Base-by-base conservation (phyloP, 2,797 vertebrate genomes). In the Philypnodon macrostomus region DNA sequence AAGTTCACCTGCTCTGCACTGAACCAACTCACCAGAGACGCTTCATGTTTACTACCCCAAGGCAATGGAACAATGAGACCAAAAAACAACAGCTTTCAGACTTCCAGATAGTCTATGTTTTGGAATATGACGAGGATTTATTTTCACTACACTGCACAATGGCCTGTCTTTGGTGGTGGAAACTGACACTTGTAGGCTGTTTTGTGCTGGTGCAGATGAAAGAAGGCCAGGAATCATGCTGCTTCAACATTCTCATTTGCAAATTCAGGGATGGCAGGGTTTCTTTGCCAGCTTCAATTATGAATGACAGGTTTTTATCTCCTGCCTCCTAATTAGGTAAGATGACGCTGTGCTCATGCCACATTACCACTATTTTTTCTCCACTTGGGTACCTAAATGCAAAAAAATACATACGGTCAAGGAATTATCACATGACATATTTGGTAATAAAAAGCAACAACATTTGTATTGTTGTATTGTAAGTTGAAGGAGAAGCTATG, bases 251-350 rank as follows among this genome's bases (percentile, higher is more conserved):
- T 80, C 73, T 77, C 66, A 61, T 74, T 85, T 75, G 80, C 85
- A 85, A 84, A 86, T 85, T 75, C 68, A 49, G 67, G 74, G 82
- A 87, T 81, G 86, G 84, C 81, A 83, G 80, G 80, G 81, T 75
- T 83, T 72, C 70, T 75, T 65, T 21, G 44, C 79, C 81, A 73
- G 65, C 63, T 73, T 87, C 82, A 87, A 88, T 88, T 85, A 89
- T 88, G 69, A 86, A 86, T 86, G 84, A 87, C 83, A 83, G 73
- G 51, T 81, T 90, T 90, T 88, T 81, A 89, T 90, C 85, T 86
- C 47, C 35, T 51, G 56, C 64, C 72, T 70, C 78, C 72, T 89
- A 87, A 90, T 87, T 85, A 85, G 79, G 74, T 63, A 68, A 75
- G 73, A 80, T 56, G 75, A 75, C 56, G 67, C 63, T 68, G 35